Percentiles rank a stretch among this genome's conserved stretches.
Evolutionary conservation across 2,888 invertebrate species (phyloP).

Genomic region (Timema cristinae): DNA sequence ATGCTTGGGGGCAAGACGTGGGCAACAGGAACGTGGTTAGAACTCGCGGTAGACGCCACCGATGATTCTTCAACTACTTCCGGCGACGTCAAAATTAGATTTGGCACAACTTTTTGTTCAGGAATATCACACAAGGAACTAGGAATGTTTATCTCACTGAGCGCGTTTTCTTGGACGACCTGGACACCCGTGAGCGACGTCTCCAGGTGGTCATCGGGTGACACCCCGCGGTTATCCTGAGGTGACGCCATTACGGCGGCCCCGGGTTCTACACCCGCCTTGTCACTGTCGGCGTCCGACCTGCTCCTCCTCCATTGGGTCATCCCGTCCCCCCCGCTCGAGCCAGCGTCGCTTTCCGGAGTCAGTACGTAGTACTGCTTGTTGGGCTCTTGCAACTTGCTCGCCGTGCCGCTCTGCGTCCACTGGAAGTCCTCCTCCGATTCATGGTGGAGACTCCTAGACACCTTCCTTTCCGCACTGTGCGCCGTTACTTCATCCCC

Average conservation of each 20-base stretch:
- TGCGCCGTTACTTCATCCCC: neutral
- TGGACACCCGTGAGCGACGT: neutral
- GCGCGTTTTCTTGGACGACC: neutral
- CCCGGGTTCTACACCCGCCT: conserved; percentile 2
- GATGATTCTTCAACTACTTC: neutral
- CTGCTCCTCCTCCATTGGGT: conserved; percentile 12
- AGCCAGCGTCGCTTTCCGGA: conserved; percentile 5
- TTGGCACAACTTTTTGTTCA: no score
- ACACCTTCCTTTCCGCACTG: neutral
- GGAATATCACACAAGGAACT: no score
- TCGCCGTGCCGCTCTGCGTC: neutral
- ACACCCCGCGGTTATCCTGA: neutral
- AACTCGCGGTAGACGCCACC: neutral
- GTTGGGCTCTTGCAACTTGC: conserved; percentile 9
- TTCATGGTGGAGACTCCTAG: neutral
- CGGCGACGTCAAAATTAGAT: neutral
- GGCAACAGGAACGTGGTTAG: neutral
- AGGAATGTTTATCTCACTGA: no score
- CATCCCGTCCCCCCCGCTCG: conserved; percentile 4
- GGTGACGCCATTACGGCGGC: neutral
- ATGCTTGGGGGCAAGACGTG: neutral
- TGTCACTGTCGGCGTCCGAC: neutral
- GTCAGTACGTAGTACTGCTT: conserved; percentile 11
- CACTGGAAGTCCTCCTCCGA: conserved; percentile 1
- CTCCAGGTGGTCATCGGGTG: neutral